Evolutionary conservation across 2,113 vertebrate species (phyloP).

Genomic region (Clinocottus analis): DNA sequence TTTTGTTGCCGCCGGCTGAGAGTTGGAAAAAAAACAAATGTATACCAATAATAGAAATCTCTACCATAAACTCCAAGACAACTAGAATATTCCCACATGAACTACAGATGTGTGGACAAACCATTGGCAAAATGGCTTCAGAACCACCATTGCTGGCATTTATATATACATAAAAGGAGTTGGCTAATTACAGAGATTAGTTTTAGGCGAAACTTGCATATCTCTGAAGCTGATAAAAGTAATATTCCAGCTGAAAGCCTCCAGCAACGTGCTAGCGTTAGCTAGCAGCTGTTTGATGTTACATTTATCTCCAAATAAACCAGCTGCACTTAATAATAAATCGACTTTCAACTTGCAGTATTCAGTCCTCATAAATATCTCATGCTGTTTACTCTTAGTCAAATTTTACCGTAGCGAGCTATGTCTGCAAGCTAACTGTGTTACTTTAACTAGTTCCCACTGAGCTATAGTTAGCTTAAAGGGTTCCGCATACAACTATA

Average conservation of each 20-base stretch:
- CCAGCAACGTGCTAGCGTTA: neutral
- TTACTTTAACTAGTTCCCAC: neutral
- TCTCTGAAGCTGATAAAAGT: neutral
- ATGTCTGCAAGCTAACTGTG: neutral
- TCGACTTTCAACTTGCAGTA: neutral
- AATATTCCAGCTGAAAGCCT: neutral
- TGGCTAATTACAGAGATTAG: neutral
- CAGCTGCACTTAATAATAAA: no score
- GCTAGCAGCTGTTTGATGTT: neutral
- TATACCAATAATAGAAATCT: neutral
- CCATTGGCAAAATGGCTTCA: neutral
- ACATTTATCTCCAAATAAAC: neutral
- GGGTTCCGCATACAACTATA: neutral
- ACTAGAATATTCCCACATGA: neutral
- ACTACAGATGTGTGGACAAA: neutral
- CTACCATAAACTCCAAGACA: neutral
- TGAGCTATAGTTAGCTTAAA: no score
- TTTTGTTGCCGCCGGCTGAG: slow-evolving; percentile 4
- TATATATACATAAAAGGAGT: neutral
- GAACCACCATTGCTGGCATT: neutral
- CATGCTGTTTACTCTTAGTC: neutral
- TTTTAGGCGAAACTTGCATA: neutral
- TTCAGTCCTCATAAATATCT: neutral
- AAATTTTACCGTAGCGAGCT: no score
- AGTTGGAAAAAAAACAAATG: slow-evolving; percentile 5